These are phyloP conservation scores for Sciaenops ocellatus DNA, from an alignment of 2,797 vertebrate species.

Conservation along the genomic window DNA sequence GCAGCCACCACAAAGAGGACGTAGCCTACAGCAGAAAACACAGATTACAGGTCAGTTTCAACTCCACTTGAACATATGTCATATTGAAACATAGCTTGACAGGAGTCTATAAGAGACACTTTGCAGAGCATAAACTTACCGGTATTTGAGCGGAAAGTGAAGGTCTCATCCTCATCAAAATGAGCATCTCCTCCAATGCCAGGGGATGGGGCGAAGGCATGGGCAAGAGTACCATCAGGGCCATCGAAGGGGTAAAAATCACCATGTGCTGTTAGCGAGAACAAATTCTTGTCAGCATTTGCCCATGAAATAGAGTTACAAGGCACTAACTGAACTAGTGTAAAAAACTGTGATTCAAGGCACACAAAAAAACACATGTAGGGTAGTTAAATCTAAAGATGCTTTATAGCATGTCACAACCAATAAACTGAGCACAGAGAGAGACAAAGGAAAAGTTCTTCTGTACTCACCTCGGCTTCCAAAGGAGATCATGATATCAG, in stretches of 20 bases:
- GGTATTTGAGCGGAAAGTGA: constrained; percentile 78
- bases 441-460: not conserved
- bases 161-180: constrained; percentile 91
- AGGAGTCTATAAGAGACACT: not conserved
- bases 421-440: not conserved
- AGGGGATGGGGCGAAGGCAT: constrained; percentile 85
- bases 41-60: not conserved
- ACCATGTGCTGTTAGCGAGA: constrained; percentile 85
- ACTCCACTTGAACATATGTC: no score
- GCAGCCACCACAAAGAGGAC: constrained; percentile 85
- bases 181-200: constrained; percentile 91
- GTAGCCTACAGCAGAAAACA: constrained; percentile 64
- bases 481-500: constrained; percentile 96
- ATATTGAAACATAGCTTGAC: not conserved
- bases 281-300: not conserved
- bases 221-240: constrained; percentile 83
- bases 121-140: constrained; percentile 58
- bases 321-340: not conserved
- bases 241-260: constrained; percentile 90
- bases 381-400: no score
- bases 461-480: constrained; percentile 57
- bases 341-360: no score
- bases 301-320: not conserved
- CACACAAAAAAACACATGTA: no score
- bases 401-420: not conserved